Evolutionary conservation across 2,113 vertebrate genomes (phyloP).

Genomic region (Cebus imitator): DNA sequence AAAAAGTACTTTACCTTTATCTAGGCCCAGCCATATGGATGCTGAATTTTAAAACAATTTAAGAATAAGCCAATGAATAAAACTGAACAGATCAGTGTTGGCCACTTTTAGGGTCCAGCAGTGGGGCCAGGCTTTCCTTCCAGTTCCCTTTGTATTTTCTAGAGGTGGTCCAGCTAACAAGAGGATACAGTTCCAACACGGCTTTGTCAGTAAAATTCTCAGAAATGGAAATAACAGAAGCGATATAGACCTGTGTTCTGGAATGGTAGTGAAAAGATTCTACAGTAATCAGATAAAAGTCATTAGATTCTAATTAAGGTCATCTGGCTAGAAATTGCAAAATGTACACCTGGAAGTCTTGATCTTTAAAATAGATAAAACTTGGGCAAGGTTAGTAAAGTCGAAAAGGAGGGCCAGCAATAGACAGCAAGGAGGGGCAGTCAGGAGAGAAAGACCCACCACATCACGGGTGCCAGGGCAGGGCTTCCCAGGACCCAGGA

Average conservation of each 20-base stretch:
- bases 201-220: background rate
- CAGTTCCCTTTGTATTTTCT: background rate
- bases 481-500: background rate
- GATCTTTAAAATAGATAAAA: constrained; percentile 17
- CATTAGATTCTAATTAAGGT: background rate
- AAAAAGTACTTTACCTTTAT: background rate
- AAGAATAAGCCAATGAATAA: background rate
- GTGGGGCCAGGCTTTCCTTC: background rate
- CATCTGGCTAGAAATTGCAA: background rate
- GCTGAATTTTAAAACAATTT: constrained; percentile 38
- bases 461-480: background rate
- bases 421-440: background rate
- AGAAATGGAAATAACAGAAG: constrained; percentile 38
- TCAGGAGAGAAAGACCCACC: background rate
- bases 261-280: background rate
- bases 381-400: background rate
- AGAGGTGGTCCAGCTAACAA: background rate
- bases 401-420: background rate
- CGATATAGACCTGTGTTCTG: background rate
- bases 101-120: background rate
- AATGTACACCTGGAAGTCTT: background rate
- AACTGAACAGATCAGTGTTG: background rate
- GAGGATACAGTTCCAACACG: background rate
- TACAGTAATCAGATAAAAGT: background rate
- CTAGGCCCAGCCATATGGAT: background rate